phyloP scores from a whole-genome alignment of 2,888 invertebrate species.

The Cheilosia grossa region DNA sequence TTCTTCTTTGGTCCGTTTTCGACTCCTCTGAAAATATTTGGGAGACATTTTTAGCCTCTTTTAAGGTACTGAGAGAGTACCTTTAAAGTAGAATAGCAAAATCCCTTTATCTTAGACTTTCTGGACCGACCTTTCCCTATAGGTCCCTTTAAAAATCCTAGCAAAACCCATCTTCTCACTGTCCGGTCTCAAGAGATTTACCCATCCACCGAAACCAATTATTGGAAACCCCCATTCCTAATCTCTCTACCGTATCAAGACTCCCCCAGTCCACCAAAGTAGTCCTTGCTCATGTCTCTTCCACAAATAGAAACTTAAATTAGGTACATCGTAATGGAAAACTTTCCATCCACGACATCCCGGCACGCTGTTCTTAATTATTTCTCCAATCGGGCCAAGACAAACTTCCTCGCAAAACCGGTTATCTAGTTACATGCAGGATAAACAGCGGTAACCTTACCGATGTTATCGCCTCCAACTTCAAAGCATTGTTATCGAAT shows the following conservation, averaged over 20 bases:
- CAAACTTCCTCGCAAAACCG: slow-evolving; percentile 44
- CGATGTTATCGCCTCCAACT: slow-evolving; percentile 40
- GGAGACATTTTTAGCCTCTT: too few species aligned
- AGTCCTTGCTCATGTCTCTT: background rate
- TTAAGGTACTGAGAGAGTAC: too few species aligned
- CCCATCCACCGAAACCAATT: background rate
- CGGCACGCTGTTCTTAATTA: slow-evolving; percentile 33
- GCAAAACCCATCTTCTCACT: background rate
- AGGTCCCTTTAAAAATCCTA: too few species aligned
- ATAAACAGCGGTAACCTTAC: slow-evolving; percentile 42
- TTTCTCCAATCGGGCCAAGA: slow-evolving; percentile 26
- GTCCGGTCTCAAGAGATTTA: background rate
- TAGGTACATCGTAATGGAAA: slow-evolving; percentile 29
- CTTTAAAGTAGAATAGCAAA: too few species aligned
- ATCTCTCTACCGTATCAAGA: background rate
- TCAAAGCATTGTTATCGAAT: slow-evolving; percentile 49
- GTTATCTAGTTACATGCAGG: slow-evolving; percentile 33
- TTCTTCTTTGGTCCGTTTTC: too few species aligned
- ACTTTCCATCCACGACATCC: slow-evolving; percentile 25
- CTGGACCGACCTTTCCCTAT: too few species aligned
- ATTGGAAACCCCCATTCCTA: background rate
- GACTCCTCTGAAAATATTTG: too few species aligned
- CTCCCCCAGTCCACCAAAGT: background rate
- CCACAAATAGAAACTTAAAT: slow-evolving; percentile 36
- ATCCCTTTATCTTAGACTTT: too few species aligned